Evolutionary conservation across 1,140 invertebrate species (phyloP), one percentile per base, ranked within the genome.

Genomic region (Lucilia sericata): DNA sequence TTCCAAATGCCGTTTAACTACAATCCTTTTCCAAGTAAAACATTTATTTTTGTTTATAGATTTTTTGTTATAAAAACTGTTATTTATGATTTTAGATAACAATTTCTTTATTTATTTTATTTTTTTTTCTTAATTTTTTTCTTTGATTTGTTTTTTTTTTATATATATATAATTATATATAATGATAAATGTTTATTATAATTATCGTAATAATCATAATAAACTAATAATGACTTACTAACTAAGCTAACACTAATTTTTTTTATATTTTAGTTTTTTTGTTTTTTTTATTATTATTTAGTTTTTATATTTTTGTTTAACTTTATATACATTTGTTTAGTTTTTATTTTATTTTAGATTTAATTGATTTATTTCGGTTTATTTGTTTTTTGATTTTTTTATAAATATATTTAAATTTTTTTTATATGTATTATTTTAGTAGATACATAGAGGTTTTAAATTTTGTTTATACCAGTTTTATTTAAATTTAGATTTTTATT

Each of bases 101-200:
- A 84, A 84, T 84, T 84, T 84, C 70, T 83, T 84, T 84, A 81
- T 84, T 84, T n/a, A n/a, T 60, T 60, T 84, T 51, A 60, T 78
- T 83, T 78, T 75, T 78, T 55, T 51, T 83, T 75, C 49, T 76
- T 70, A 30, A 80, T n/a, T 78, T 80, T 84, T 42, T 74, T 82
- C 30, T 49, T 34, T 42, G 60, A 76, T 75, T 83, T 51, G 70
- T 83, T 75, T 83, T 83, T 74, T 51, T 83, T 74, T 76, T 83
- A 83, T 75, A 83, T 74, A 74, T 74, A 83, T 75, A 83, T 74
- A 74, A 74, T 83, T 70, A 83, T 83, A 83, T 76, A 75, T 55
- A 83, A 55, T 55, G 47, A 70, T 70, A 70, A 70, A 70, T 70
- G 65, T 70, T 70, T 70, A 25, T 70, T 70, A 75, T 83, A 51